Percentiles rank a stretch among this genome's conserved stretches.
Evolutionary conservation across 2,113 vertebrate species (phyloP).

Genomic region (Shinisaurus crocodilurus): DNA sequence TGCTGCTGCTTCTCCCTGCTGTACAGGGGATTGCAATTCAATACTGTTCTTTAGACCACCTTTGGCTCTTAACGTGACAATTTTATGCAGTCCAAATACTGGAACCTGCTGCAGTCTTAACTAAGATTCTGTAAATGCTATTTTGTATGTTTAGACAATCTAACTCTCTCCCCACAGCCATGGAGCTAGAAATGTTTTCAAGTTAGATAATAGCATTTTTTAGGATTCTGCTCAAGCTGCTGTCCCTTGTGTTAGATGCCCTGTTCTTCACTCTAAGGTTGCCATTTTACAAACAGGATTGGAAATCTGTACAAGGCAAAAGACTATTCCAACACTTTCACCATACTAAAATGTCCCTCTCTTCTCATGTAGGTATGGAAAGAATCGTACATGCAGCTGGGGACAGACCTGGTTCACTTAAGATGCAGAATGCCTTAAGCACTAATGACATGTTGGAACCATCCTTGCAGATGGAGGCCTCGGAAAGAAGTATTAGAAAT

Average conservation of each 20-base stretch:
- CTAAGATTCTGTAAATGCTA: too few relatives aligned
- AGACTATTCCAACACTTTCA: neutral
- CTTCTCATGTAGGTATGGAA: conserved; percentile 53
- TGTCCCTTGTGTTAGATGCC: too few relatives aligned
- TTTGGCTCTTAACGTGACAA: neutral
- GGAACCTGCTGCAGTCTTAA: too few relatives aligned
- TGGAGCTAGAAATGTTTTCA: too few relatives aligned
- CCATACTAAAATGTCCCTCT: neutral
- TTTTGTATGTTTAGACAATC: too few relatives aligned
- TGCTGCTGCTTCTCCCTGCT: neutral
- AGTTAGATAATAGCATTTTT: too few relatives aligned
- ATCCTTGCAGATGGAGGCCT: neutral
- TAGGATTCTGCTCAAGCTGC: too few relatives aligned
- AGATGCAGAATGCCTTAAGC: conserved; percentile 53
- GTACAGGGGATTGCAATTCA: neutral
- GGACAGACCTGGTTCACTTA: conserved; percentile 55
- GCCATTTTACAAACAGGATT: too few relatives aligned
- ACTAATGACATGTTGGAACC: conserved; percentile 29
- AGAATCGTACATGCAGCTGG: conserved; percentile 45
- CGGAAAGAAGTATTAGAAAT: conserved; percentile 72
- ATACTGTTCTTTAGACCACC: neutral
- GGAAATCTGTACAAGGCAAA: neutral
- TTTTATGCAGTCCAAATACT: too few relatives aligned
- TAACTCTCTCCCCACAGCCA: too few relatives aligned
- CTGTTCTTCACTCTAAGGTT: too few relatives aligned